phyloP scores from a whole-genome alignment of 2,888 invertebrate genomes.

The Megamerina dolium region DNA sequence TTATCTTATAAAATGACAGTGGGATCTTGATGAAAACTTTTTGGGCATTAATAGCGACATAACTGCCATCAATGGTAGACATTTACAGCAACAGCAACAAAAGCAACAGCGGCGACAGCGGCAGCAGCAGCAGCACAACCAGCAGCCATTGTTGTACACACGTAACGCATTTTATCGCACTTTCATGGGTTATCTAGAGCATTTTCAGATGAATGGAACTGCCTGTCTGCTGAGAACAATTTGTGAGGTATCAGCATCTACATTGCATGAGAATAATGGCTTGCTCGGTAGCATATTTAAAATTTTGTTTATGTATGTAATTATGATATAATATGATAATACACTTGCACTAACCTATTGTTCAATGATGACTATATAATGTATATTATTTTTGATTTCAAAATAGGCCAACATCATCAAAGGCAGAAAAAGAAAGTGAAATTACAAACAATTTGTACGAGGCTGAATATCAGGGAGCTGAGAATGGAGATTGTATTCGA shows the following conservation, averaged over 20 bases:
- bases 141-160: constrained; percentile 25
- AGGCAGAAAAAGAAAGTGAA: constrained; percentile 24
- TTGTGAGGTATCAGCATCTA: constrained; percentile 56
- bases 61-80: constrained; percentile 35
- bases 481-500: constrained; percentile 26
- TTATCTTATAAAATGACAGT: constrained; percentile 26
- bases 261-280: constrained; percentile 53
- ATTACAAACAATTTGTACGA: constrained; percentile 26
- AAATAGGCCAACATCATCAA: constrained; percentile 40
- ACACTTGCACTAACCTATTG: not conserved
- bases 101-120: constrained; percentile 10
- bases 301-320: constrained; percentile 61
- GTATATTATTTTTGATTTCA: constrained; percentile 15
- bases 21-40: constrained; percentile 36
- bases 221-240: constrained; percentile 60
- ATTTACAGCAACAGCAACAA: constrained; percentile 5
- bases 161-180: constrained; percentile 38
- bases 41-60: constrained; percentile 38
- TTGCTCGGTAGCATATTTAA: constrained; percentile 62
- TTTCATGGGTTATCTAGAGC: constrained; percentile 35
- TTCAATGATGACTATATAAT: constrained; percentile 17
- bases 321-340: not conserved
- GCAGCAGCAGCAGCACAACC: not conserved
- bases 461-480: constrained; percentile 27
- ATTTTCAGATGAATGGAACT: constrained; percentile 50